Evolutionary conservation across 2,888 invertebrate species (phyloP), one percentile per base, ranked within the genome.

Genomic region (Hirtodrosophila histrioides): DNA sequence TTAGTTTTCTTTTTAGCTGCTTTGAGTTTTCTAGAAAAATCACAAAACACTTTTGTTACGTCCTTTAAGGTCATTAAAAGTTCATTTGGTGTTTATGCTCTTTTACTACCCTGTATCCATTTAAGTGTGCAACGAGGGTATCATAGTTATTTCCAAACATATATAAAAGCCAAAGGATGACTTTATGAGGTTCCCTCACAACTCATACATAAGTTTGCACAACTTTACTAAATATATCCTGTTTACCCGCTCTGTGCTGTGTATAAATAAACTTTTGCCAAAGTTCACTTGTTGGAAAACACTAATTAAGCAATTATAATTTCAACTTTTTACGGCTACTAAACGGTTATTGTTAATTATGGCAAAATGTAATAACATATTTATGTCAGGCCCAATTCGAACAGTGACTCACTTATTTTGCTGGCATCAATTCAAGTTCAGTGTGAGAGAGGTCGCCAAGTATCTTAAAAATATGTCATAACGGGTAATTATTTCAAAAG

Each of bases 11-110:
- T 54, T 54, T 54, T 40, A 2, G 11, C 65, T 60, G 53, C 56
- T 62, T 62, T 58, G 50, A 53, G 69, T 74, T 76, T 77, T 80
- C 77, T 79, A 80, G 63, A 88, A 80, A 88, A 88, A 67, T 75
- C 79, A 68, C 57, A 57, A 58, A 69, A 69, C 66, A 70, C 79
- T 77, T 79, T 76, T 76, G 71, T 70, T 78, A 70, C 88, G 90
- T 90, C 89, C 88, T 88, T 88, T 83, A 88, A 88, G 88, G 90
- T 88, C 88, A 88, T 90, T 89, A 78, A 86, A 86, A 79, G 73
- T 64, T 57, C 45, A 57, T 67, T 63, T 45, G 43, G 40, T 77
- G 29, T 74, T 67, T 60, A 60, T 75, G 69, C 62, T 69, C 68
- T 55, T 51, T 64, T 60, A 7, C n/a, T 49, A 37, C 31, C 10